phyloP scores from a whole-genome alignment of 2,888 invertebrate species.

The Axea sp. region DNA sequence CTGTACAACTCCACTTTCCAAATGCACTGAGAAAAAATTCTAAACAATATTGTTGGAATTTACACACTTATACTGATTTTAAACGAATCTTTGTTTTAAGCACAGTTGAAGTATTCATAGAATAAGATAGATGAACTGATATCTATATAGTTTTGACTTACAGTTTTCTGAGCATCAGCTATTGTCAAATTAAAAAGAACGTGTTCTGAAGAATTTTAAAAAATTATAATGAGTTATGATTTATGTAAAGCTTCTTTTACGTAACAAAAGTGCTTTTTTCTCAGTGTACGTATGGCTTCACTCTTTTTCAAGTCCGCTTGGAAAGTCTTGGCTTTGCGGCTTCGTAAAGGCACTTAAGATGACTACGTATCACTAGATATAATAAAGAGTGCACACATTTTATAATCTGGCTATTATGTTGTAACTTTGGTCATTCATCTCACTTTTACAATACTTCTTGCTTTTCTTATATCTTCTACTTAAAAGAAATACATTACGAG shows the following conservation, averaged over 20 bases:
- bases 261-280: constrained; percentile 48
- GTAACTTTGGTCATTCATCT: constrained; percentile 46
- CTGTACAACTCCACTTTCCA: constrained; percentile 55
- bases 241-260: constrained; percentile 37
- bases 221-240: no score
- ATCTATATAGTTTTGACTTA: no score
- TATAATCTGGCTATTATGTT: constrained; percentile 44
- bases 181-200: no score
- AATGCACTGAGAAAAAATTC: constrained; percentile 57
- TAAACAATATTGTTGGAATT: no score
- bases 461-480: not conserved
- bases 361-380: constrained; percentile 47
- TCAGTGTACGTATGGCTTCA: constrained; percentile 57
- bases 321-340: constrained; percentile 62
- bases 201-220: no score
- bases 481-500: not conserved
- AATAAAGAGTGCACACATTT: constrained; percentile 45
- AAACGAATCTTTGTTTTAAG: no score
- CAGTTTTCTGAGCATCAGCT: no score
- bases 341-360: constrained; percentile 59
- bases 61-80: no score
- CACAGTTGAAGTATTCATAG: no score
- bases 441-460: constrained; percentile 19
- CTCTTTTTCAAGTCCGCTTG: constrained; percentile 59
- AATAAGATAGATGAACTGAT: not conserved